Base-by-base conservation (phyloP, 2,888 invertebrate genomes). In the Philhelius pedissequus region DNA sequence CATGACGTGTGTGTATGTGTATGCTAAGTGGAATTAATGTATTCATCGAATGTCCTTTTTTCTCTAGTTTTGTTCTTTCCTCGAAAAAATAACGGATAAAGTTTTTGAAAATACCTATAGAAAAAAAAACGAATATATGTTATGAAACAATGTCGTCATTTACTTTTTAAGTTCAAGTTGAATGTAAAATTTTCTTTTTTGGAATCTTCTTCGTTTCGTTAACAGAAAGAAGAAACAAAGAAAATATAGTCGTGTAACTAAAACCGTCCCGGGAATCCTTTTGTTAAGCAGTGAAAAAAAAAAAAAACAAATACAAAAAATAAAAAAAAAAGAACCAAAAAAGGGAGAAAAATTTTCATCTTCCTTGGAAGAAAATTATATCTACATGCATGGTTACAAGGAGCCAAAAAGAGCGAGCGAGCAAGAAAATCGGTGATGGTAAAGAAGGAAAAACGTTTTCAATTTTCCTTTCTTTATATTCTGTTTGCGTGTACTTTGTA, bases 221-320 rank as follows among this genome's bases (percentile, higher is more conserved):
- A n/a, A n/a, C n/a, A n/a, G 62, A 73, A 82, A 64, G 69, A 83
- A 78, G 80, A 83, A 84, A 84, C 86, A 82, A 86, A 86, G 86
- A 86, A 86, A 86, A 82, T 82, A 75, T 82, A 75, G 86, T 87
- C 87, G 87, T 86, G 87, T 86, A 87, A 87, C 87, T 87, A 86
- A 87, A 87, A 86, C 87, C 87, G 87, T 87, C 87, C 87, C 86
- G 87, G 87, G 86, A 87, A 79, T 86, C 84, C 83, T 81, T 86
- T 83, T 83, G 84, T 84, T 80, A 80, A 84, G 68, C 68, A 58
- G 52, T 66, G 66, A 79, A 83, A 40, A 45, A 45, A 48, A 45
- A 45, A 13, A 74, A 30, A 68, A 79, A 80, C n/a, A n/a, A 60
- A 64, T 52, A 56, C 62, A 48, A 56, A 11, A 76, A 76, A 48